phyloP scores from a whole-genome alignment of 2,797 vertebrate genomes.

The Clangula hyemalis region DNA sequence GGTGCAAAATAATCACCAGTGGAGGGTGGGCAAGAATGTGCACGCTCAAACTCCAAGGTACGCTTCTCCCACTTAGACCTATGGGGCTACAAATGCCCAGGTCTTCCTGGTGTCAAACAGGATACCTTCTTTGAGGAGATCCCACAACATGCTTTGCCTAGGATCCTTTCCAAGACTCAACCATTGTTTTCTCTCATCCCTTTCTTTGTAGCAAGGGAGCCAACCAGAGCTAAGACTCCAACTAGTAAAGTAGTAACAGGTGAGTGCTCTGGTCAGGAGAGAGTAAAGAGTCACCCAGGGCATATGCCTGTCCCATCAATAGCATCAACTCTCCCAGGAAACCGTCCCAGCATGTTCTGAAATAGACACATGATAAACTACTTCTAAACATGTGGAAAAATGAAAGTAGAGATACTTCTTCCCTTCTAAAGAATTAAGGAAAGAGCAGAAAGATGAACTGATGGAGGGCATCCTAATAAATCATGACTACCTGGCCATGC shows the following conservation, averaged over 20 bases:
- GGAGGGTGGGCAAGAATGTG: not conserved
- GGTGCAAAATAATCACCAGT: not conserved
- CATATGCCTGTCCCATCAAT: not conserved
- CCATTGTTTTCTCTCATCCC: constrained; percentile 1
- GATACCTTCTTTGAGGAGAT: not conserved
- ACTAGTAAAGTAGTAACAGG: constrained; percentile 45
- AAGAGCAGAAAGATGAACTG: accelerated
- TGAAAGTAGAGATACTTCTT: accelerated
- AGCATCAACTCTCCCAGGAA: accelerated
- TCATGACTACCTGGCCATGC: accelerated
- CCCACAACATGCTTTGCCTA: not conserved
- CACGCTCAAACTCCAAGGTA: not conserved
- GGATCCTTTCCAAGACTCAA: constrained; percentile 3
- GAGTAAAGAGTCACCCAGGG: not conserved
- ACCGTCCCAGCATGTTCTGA: not conserved
- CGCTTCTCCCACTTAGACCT: not conserved
- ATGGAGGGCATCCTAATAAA: accelerated
- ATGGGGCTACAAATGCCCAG: accelerated
- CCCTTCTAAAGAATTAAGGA: accelerated
- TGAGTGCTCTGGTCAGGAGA: constrained; percentile 30
- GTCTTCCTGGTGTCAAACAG: not conserved
- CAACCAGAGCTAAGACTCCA: constrained; percentile 46
- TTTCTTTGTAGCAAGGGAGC: constrained; percentile 50
- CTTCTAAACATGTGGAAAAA: accelerated
- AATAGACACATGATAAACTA: not conserved